Conservation (phyloP, 2,888 invertebrate species). For the Agrenia bidenticulata region DNA sequence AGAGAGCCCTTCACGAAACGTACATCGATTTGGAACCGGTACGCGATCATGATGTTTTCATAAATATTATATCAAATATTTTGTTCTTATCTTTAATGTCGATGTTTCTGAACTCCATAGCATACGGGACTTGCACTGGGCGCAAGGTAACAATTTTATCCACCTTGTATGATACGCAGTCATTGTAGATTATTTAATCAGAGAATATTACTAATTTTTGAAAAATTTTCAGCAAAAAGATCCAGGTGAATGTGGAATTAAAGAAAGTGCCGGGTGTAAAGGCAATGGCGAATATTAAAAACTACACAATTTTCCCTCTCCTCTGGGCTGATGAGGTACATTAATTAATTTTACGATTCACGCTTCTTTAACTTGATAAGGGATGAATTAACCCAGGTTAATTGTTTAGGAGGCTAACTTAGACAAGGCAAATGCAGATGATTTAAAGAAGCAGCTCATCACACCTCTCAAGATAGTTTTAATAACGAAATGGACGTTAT, state of each 20-base stretch:
- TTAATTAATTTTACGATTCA: neutral
- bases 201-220: too few relatives aligned
- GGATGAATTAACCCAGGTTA: neutral
- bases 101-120: conserved; percentile 4
- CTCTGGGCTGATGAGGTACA: conserved; percentile 36
- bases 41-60: conserved; percentile 1
- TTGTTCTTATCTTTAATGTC: conserved; percentile 1
- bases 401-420: conserved; percentile 21
- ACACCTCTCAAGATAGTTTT: conserved; percentile 31
- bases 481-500: conserved; percentile 32
- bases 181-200: too few relatives aligned
- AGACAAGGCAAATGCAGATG: conserved; percentile 27
- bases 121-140: conserved; percentile 18
- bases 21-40: conserved; percentile 43
- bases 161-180: too few relatives aligned
- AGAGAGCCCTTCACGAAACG: conserved; percentile 27
- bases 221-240: conserved; percentile 23
- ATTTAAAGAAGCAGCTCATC: conserved; percentile 26
- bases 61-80: neutral
- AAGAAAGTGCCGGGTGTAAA: conserved; percentile 1
- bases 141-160: conserved; percentile 11
- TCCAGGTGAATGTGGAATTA: conserved; percentile 41
- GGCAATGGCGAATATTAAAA: conserved; percentile 12
- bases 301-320: conserved; percentile 20
- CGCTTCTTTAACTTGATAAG: neutral